A percentile compares a stretch with the other conserved stretches of the same genome.
phyloP scores from a whole-genome alignment of 2,113 vertebrate species.

The Notothenia rossii region DNA sequence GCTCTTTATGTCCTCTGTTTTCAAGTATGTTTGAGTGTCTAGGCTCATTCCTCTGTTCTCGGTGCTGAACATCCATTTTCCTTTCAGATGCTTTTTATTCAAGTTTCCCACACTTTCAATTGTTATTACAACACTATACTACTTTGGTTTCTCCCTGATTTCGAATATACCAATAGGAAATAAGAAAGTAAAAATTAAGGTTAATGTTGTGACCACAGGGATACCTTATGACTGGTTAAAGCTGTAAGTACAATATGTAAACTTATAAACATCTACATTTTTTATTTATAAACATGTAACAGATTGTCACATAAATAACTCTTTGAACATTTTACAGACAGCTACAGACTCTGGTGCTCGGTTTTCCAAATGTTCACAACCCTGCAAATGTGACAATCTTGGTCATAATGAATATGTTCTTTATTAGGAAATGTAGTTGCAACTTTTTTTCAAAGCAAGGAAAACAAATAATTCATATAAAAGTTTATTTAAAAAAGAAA shows the following conservation, averaged over 20 bases:
- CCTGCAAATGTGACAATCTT: background rate
- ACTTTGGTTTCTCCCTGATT: background rate
- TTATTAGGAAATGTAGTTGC: background rate
- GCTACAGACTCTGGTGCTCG: background rate
- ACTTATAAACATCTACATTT: no score
- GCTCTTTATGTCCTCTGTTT: no score
- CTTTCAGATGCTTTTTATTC: background rate
- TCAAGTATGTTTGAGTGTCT: background rate
- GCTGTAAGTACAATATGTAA: background rate
- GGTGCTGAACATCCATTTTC: conserved; percentile 9
- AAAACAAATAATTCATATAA: no score
- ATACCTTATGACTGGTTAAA: background rate
- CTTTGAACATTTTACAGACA: background rate
- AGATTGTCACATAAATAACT: background rate
- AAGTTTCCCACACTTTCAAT: background rate
- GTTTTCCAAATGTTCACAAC: background rate
- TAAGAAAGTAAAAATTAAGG: no score
- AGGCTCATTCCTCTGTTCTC: conserved; percentile 11
- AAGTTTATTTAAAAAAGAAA: background rate
- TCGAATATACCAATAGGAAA: background rate
- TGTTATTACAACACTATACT: background rate
- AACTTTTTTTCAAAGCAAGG: background rate
- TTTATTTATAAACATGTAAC: background rate
- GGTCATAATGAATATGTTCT: no score
- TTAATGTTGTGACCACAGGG: background rate